Base-by-base conservation (phyloP, 2,113 vertebrate species). In the Gymnocephalus cernua region DNA sequence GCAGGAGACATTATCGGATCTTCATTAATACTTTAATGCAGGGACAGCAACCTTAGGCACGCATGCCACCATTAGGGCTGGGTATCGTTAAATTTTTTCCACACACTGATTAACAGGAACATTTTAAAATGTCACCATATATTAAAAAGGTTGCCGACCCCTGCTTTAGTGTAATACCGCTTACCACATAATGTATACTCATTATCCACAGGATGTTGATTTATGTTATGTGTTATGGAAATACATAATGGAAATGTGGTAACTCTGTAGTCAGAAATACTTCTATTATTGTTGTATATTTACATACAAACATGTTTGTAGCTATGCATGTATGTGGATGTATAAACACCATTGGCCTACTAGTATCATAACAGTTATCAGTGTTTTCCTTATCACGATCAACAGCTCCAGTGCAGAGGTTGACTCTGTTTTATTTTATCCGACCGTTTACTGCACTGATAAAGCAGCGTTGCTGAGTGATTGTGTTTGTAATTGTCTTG, bases 261-360 rank as follows among this genome's bases (percentile, higher is more conserved):
- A 15, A 44, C 29, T 38, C 21, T 23, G 11, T 1, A 74, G 51
- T 25, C 50, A 27, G 4, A 73, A 48, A 25, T 6, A 38, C 23
- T 45, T 64, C 50, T 58, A 38, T 35, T 27, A 15, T 69, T 59
- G 10, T 79, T 7, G 6, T 25, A 63, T 68, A 32, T 53, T 50
- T 78, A 58, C 58, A 48, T 48, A 27, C 47, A 54, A 1, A 61
- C 54, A 35, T 83, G 65, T 71, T 62, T 87, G 45, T 78, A 71
- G 67, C 72, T 48, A 41, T 57, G 25, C 1, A 11, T 45, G 27
- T 51, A 6, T 83, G 62, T 44, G 45, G 57, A 47, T 57, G 3
- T 69, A 50, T 50, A 86, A 77, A 66, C 75, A 67, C 53, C 47
- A n/a, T 56, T 41, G 38, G 38, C 38, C 38, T 35, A 29, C 50